Conservation (phyloP, 2,113 vertebrate species). For the Rynchops niger region DNA sequence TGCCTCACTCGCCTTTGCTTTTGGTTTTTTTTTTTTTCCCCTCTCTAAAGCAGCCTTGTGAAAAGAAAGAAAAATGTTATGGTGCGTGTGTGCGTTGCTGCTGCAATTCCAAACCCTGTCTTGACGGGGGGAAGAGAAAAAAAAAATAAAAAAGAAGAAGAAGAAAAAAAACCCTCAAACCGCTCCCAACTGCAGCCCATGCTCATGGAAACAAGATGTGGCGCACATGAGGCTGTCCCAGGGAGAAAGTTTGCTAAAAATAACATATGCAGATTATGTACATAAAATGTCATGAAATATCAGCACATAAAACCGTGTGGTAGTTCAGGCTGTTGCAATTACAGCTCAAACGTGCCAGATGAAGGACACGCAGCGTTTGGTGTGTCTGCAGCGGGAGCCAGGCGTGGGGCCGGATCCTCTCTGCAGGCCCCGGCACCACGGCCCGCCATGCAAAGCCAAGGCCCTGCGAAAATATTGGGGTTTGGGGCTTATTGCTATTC, state of each 20-base stretch:
- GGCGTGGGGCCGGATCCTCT: background rate
- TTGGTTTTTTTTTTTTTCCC: background rate
- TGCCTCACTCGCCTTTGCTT: fast-evolving
- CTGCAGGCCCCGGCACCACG: fast-evolving
- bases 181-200: background rate
- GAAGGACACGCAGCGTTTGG: conserved; percentile 10
- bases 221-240: conserved; percentile 26
- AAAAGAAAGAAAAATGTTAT: background rate
- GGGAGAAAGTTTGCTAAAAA: conserved; percentile 65
- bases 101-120: background rate
- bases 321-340: conserved; percentile 43
- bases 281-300: conserved; percentile 60
- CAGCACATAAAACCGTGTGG: conserved; percentile 11
- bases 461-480: background rate
- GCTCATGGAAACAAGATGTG: conserved; percentile 42
- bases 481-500: fast-evolving
- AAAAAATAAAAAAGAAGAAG: background rate
- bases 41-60: background rate
- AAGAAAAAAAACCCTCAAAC: background rate
- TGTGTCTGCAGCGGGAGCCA: background rate
- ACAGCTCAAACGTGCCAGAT: conserved; percentile 23
- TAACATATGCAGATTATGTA: conserved; percentile 54
- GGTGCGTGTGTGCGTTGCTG: background rate
- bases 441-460: background rate
- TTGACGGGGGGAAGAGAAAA: background rate